These are phyloP conservation scores for Cephalopachus bancanus DNA, from an alignment of 2,797 vertebrate genomes.

Conservation along the genomic window DNA sequence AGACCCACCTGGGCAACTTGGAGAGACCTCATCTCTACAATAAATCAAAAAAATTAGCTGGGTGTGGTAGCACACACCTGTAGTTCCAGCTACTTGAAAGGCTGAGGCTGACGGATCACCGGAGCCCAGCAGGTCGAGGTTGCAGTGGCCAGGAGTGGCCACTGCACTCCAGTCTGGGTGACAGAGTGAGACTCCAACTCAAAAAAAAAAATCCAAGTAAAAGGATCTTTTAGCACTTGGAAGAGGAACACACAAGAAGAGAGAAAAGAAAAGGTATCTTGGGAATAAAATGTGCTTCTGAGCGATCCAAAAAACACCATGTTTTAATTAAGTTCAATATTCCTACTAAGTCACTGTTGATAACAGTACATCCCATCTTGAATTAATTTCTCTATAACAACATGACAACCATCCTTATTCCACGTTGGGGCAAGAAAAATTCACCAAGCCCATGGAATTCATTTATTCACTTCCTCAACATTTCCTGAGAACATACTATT, in stretches of 20 bases:
- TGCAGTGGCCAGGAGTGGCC: too few species aligned
- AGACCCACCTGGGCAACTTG: too few species aligned
- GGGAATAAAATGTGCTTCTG: not conserved
- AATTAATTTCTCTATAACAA: slow-evolving; percentile 47
- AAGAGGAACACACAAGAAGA: not conserved
- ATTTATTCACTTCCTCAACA: not conserved
- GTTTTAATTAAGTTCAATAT: slow-evolving; percentile 63
- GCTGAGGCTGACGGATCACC: too few species aligned
- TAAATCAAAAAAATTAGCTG: too few species aligned
- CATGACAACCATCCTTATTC: not conserved
- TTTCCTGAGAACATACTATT: not conserved
- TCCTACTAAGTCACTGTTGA: slow-evolving; percentile 15
- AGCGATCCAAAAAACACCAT: not conserved
- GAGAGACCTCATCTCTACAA: too few species aligned
- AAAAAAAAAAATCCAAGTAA: too few species aligned
- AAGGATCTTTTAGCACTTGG: not conserved
- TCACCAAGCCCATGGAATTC: not conserved
- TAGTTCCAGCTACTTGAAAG: too few species aligned
- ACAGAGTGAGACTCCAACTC: too few species aligned
- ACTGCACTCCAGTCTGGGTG: too few species aligned
- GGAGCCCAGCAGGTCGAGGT: too few species aligned
- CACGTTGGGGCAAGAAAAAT: not conserved
- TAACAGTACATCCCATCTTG: not conserved
- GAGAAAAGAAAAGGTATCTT: not conserved
- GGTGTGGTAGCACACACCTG: too few species aligned